Conservation (phyloP, 2,888 invertebrate genomes). For the Diplazon laetatorius region DNA sequence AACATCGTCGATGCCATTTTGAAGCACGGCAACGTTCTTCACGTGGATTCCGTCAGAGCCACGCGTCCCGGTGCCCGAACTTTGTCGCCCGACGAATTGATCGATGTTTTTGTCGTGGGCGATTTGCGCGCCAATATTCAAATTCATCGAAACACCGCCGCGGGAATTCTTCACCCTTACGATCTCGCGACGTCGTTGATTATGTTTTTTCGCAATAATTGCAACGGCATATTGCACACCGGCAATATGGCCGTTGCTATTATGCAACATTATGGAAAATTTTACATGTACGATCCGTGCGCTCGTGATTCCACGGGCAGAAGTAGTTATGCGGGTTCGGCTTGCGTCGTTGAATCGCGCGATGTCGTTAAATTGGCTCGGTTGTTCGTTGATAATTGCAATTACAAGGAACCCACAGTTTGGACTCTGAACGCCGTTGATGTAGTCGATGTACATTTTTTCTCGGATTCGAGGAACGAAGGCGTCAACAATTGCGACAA, state of each 20-base stretch:
- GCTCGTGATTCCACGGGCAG: slow-evolving; percentile 82
- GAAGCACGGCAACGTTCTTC: slow-evolving; percentile 86
- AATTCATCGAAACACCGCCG: slow-evolving; percentile 71
- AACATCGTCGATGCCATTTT: slow-evolving; percentile 85
- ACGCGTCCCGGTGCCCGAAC: slow-evolving; percentile 71
- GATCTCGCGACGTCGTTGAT: slow-evolving; percentile 81
- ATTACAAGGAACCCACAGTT: slow-evolving; percentile 72
- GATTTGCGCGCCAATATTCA: slow-evolving; percentile 74
- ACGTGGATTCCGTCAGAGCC: slow-evolving; percentile 80
- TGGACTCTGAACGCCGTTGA: slow-evolving; percentile 77
- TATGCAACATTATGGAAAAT: slow-evolving; percentile 83
- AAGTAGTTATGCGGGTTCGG: slow-evolving; percentile 69
- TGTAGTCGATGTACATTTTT: slow-evolving; percentile 74
- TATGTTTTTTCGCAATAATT: slow-evolving; percentile 85
- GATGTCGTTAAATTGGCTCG: slow-evolving; percentile 71
- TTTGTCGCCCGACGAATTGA: slow-evolving; percentile 74
- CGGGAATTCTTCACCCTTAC: slow-evolving; percentile 73
- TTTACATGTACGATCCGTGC: slow-evolving; percentile 86
- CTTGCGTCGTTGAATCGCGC: slow-evolving; percentile 75
- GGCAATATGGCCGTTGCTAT: slow-evolving; percentile 84
- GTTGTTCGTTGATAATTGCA: slow-evolving; percentile 73
- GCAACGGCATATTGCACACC: slow-evolving; percentile 84
- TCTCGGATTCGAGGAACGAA: slow-evolving; percentile 69
- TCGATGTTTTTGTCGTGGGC: slow-evolving; percentile 76
- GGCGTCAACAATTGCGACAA: slow-evolving; percentile 65